phyloP scores from a whole-genome alignment of 2,888 invertebrate genomes.

The Physocephala rufipes region DNA sequence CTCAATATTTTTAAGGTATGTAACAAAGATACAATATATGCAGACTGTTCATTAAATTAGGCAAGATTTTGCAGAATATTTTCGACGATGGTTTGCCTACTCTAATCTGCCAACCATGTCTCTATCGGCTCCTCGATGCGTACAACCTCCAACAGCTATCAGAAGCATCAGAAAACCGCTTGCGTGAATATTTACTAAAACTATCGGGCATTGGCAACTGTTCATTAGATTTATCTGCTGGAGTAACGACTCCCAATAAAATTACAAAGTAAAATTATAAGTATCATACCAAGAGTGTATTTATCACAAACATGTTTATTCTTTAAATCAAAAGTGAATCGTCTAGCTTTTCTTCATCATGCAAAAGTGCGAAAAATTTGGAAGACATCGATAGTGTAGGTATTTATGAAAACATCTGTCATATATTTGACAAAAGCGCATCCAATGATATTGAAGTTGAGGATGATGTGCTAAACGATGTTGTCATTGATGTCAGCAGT shows the following conservation, averaged over 20 bases:
- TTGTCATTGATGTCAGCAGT: constrained; percentile 55
- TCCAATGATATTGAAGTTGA: constrained; percentile 49
- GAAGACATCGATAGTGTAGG: constrained; percentile 44
- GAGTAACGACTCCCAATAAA: constrained; percentile 6
- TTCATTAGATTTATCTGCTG: neutral
- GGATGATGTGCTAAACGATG: constrained; percentile 55
- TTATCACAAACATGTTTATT: neutral
- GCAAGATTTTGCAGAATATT: constrained; percentile 12
- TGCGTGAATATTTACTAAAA: constrained; percentile 52
- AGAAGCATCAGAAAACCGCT: constrained; percentile 54
- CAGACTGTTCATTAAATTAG: neutral
- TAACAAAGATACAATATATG: neutral
- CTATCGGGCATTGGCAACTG: constrained; percentile 32
- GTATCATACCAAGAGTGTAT: constrained; percentile 27
- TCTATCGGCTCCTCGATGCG: constrained; percentile 55
- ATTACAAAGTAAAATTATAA: constrained; percentile 42
- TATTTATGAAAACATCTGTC: constrained; percentile 53
- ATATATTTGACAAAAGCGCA: constrained; percentile 53
- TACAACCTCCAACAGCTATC: constrained; percentile 57
- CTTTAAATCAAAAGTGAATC: constrained; percentile 39
- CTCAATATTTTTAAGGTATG: constrained; percentile 46
- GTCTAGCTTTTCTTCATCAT: constrained; percentile 28
- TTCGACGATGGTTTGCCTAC: constrained; percentile 54
- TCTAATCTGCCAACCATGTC: constrained; percentile 56
- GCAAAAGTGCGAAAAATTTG: constrained; percentile 41